These are phyloP conservation scores for Panulirus ornatus DNA, from an alignment of 1,140 invertebrate species.

Conservation along the genomic window DNA sequence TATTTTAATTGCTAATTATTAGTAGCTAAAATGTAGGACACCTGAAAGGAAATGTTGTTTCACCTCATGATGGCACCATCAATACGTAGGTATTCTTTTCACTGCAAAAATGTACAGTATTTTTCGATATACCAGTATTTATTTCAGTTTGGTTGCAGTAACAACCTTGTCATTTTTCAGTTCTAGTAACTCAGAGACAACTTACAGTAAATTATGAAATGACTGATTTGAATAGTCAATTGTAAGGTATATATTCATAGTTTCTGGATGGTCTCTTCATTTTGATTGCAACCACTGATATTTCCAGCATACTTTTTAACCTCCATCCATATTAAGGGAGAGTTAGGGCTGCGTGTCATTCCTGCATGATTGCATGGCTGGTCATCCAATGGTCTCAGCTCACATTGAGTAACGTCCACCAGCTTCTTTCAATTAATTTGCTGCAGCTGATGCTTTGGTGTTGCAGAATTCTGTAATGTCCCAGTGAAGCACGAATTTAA, in stretches of 20 bases:
- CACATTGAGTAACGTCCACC: constrained; percentile 51
- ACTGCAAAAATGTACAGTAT: background rate
- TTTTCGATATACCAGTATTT: background rate
- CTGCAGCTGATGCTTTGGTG: constrained; percentile 60
- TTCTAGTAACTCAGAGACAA: background rate
- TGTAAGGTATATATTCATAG: background rate
- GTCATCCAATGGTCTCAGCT: constrained; percentile 15
- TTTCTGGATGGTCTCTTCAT: background rate
- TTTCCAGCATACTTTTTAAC: background rate
- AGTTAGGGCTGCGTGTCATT: constrained; percentile 17
- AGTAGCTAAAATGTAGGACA: too few species aligned
- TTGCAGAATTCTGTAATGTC: constrained; percentile 29
- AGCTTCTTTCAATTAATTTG: constrained; percentile 66
- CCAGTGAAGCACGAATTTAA: constrained; percentile 3
- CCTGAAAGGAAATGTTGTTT: too few species aligned
- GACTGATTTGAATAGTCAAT: background rate
- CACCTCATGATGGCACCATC: background rate
- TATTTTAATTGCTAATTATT: too few species aligned
- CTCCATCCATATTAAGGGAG: background rate
- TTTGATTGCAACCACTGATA: background rate
- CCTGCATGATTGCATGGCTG: constrained; percentile 66
- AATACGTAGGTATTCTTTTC: background rate
- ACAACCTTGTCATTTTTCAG: background rate
- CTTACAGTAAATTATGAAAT: background rate
- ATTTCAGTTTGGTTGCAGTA: background rate